Base-by-base conservation (phyloP, 2,797 vertebrate genomes). In the Coccyzus lansbergi region DNA sequence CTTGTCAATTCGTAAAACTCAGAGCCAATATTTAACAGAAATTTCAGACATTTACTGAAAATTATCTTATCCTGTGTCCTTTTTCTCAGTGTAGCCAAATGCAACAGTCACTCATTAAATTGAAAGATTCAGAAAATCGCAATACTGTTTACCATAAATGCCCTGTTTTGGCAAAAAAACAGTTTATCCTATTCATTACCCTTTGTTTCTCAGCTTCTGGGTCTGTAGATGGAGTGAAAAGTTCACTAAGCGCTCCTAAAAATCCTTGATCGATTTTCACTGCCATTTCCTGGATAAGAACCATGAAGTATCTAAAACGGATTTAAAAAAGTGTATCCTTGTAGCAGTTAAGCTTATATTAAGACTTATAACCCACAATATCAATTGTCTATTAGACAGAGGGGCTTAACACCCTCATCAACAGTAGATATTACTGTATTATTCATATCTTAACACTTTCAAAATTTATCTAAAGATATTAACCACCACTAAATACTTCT, bases 241-340 rank as follows among this genome's bases (percentile, higher is more conserved):
- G 88, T n/a, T 97, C 97, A 80, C 98, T 85, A 44, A 98, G 77
- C 58, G 98, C 99, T 68, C 97, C 98, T 78, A 99, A 98, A 97
- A 99, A 99, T 2, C 98, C 99, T 90, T 99, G 99, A 92, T 99
- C 99, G 10, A 99, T 94, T 97, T 99, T 99, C 87, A 99, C 97
- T 2, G 99, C 99, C 99, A 99, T 99, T 96, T 99, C 99, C 95
- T 99, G 99, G 89, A 99, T 99, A 85, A 99, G 98, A 86, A 98
- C 99, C 99, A 99, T 99, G 97, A 99, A 99, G 97, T 99, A 99
- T 85, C 99, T 99, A 90, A 33, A 88, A 49, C 6, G 13, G 29
- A 29, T n/a, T n/a, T n/a, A 64, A 81, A 72, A 22, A 11, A n/a
- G 38, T 7, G 15, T 3, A 31, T 12, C 40, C 5, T 34, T 67